Percentiles rank a stretch among this genome's conserved stretches.
These are phyloP conservation scores for Trypoxylon attenuatum DNA, from an alignment of 2,888 invertebrate genomes.

Conservation along the genomic window DNA sequence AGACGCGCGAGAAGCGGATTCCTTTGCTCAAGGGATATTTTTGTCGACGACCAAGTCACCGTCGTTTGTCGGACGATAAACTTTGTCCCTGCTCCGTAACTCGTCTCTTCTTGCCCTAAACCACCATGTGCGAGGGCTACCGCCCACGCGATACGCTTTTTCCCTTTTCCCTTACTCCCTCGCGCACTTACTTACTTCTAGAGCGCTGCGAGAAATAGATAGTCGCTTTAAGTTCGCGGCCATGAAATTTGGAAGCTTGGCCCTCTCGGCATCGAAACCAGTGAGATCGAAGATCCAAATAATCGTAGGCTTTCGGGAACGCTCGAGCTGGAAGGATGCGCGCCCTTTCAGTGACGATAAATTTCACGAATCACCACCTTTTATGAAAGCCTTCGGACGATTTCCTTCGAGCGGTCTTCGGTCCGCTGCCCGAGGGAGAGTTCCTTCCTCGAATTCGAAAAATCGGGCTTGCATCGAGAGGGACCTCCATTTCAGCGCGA, in stretches of 20 bases:
- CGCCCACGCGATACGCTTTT: slow-evolving; percentile 11
- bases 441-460: slow-evolving; percentile 10
- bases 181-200: background rate
- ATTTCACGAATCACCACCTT: slow-evolving; percentile 10
- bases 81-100: slow-evolving; percentile 12
- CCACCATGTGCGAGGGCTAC: slow-evolving; percentile 16
- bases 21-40: slow-evolving; percentile 44
- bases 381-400: slow-evolving; percentile 10
- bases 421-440: background rate
- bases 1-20: slow-evolving; percentile 34
- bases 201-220: slow-evolving; percentile 3
- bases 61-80: slow-evolving; percentile 50
- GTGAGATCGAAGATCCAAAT: slow-evolving; percentile 21
- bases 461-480: background rate
- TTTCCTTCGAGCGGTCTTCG: background rate
- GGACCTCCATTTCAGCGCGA: slow-evolving; percentile 1
- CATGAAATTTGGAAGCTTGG: slow-evolving; percentile 5
- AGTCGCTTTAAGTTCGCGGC: slow-evolving; percentile 8
- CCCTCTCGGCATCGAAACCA: slow-evolving; percentile 29
- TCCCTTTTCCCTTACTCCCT: background rate
- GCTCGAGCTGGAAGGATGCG: background rate
- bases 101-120: slow-evolving; percentile 10
- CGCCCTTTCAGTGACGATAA: slow-evolving; percentile 5
- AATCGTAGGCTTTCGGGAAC: slow-evolving; percentile 15
- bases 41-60: slow-evolving; percentile 36